These are phyloP conservation scores for Chlorodrepanis virens DNA, from an alignment of 2,113 vertebrate species.

Conservation along the genomic window DNA sequence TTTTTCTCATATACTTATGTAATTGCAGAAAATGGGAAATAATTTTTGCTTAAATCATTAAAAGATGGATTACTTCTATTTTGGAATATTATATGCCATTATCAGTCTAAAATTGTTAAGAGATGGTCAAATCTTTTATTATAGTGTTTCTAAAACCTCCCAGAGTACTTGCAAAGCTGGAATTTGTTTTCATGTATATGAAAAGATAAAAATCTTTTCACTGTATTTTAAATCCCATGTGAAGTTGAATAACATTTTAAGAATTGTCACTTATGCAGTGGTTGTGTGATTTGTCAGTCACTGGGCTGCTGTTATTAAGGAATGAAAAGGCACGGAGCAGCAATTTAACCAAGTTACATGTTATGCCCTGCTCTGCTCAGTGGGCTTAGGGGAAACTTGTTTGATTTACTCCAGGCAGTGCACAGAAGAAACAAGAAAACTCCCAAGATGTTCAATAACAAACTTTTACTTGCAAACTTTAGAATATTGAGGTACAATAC, in stretches of 20 bases:
- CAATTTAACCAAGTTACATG: background rate
- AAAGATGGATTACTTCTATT: background rate
- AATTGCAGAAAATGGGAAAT: background rate
- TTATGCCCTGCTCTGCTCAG: accelerated
- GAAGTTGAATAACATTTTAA: background rate
- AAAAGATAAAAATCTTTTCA: background rate
- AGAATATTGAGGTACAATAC: background rate
- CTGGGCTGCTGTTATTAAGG: background rate
- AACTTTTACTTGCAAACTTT: background rate
- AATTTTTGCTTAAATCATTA: background rate
- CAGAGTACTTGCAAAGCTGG: background rate
- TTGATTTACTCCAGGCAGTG: background rate
- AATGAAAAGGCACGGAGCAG: background rate
- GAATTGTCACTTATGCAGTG: background rate
- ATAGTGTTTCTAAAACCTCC: background rate
- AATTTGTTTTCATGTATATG: background rate
- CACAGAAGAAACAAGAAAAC: background rate
- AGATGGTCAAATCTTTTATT: background rate
- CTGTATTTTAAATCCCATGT: background rate
- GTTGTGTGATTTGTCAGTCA: background rate
- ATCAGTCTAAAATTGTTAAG: background rate
- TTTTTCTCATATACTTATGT: background rate
- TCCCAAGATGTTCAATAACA: background rate
- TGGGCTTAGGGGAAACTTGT: background rate
- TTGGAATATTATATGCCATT: background rate